Percentiles rank a stretch among this genome's conserved stretches.
Evolutionary conservation across 35 echinoderm and acorn worm genomes (phyloP).

Genomic region (Nesometra sesokonis): DNA sequence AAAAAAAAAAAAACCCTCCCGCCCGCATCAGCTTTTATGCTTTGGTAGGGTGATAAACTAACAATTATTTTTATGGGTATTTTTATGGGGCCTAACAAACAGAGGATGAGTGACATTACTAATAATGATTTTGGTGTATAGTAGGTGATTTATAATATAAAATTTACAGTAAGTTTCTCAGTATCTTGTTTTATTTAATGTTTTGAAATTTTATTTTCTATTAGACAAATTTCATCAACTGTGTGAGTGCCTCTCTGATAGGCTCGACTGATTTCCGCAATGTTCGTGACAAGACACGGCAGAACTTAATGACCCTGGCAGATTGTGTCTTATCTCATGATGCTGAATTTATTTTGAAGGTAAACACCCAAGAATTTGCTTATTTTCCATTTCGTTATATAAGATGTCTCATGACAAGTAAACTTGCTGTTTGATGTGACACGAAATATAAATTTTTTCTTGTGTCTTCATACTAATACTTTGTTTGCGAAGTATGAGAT

Average conservation of each 20-base stretch:
- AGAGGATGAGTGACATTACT: neutral
- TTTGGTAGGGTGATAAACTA: no score
- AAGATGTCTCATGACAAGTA: no score
- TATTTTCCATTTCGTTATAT: no score
- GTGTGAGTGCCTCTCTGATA: conserved; percentile 84
- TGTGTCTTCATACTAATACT: no score
- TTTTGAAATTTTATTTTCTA: neutral
- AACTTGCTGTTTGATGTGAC: no score
- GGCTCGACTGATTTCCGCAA: conserved; percentile 51
- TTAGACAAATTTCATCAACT: conserved; percentile 83
- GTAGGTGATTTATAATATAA: neutral
- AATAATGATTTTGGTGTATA: neutral
- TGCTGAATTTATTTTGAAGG: conserved; percentile 90
- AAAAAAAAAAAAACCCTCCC: no score
- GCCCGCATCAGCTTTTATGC: no score
- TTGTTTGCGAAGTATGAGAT: neutral
- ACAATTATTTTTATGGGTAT: no score
- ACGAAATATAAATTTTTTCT: no score
- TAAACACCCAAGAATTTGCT: no score
- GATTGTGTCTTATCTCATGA: conserved; percentile 46
- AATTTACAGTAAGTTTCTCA: neutral
- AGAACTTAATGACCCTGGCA: conserved; percentile 23
- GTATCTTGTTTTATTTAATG: neutral
- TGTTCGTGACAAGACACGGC: conserved; percentile 33
- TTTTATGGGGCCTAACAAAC: neutral